Percentiles rank a stretch among this genome's conserved stretches.
Evolutionary conservation across 35 echinoderm and acorn worm genomes (phyloP).

Genomic region (Ptychodera flava): DNA sequence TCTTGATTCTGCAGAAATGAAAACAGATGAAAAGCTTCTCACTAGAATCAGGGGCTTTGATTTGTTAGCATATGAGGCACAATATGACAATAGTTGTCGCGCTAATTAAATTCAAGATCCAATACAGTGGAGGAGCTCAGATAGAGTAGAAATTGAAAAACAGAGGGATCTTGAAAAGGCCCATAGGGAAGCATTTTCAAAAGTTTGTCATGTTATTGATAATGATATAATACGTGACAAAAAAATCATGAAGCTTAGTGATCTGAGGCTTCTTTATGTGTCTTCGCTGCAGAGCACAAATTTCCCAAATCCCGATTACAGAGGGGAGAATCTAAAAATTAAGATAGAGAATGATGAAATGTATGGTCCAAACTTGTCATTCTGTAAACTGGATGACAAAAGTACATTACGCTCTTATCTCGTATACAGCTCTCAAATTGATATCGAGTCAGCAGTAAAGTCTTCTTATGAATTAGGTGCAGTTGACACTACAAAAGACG

Average conservation of each 20-base stretch:
- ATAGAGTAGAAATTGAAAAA: background rate
- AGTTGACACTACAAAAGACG: no score
- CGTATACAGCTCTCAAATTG: no score
- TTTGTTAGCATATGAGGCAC: slow-evolving; percentile 12
- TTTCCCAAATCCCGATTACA: slow-evolving; percentile 12
- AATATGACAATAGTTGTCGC: slow-evolving; percentile 4
- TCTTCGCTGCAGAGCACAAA: background rate
- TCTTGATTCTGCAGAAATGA: background rate
- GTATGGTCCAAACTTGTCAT: no score
- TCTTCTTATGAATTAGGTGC: no score
- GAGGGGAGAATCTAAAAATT: slow-evolving; percentile 4
- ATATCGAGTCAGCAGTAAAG: no score
- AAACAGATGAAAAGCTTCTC: background rate
- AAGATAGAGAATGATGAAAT: background rate
- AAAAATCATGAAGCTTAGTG: slow-evolving; percentile 2
- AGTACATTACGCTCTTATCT: no score
- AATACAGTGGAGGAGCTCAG: background rate
- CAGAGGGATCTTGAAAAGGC: background rate
- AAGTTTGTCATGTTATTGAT: slow-evolving; percentile 19
- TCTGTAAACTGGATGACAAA: no score
- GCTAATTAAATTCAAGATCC: background rate
- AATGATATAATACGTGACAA: background rate
- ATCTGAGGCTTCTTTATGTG: slow-evolving; percentile 7
- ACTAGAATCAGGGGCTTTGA: slow-evolving; percentile 16
- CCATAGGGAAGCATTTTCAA: slow-evolving; percentile 9